Evolutionary conservation across 2,113 vertebrate genomes (phyloP).

Genomic region (Siphamia tubifer): DNA sequence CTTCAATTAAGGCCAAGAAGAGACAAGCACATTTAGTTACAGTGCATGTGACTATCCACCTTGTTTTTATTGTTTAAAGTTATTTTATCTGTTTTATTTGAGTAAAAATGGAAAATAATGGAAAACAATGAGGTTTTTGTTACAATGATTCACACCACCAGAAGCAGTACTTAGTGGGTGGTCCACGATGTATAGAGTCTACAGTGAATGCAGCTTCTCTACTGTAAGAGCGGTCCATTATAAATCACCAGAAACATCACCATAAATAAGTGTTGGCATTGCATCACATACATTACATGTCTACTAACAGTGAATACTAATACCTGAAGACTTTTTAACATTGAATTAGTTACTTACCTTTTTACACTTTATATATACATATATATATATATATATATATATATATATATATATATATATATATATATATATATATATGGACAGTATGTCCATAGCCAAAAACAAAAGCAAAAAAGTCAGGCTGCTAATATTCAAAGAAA

Average conservation of each 20-base stretch:
- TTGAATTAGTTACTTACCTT: neutral
- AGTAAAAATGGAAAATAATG: neutral
- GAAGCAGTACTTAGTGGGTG: conserved; percentile 48
- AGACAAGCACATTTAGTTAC: conserved; percentile 41
- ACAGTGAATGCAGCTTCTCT: conserved; percentile 41
- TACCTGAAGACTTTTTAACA: neutral
- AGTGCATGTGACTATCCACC: conserved; percentile 10
- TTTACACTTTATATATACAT: neutral
- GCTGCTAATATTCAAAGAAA: no score
- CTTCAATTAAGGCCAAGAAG: conserved; percentile 76
- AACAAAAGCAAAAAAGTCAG: no score
- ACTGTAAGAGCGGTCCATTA: conserved; percentile 44
- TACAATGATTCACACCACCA: conserved; percentile 59
- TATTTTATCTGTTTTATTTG: neutral
- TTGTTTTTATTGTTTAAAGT: neutral
- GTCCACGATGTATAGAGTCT: conserved; percentile 54
- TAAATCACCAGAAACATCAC: conserved; percentile 61
- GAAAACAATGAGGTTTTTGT: no score
- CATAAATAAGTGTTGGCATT: conserved; percentile 42
- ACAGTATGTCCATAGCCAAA: no score
- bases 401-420: no score
- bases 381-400: no score
- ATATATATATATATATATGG: no score
- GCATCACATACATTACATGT: conserved; percentile 11
- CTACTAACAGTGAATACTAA: neutral